Conservation (phyloP, 2,797 vertebrate genomes). For the Hydrocynus forskahlii region DNA sequence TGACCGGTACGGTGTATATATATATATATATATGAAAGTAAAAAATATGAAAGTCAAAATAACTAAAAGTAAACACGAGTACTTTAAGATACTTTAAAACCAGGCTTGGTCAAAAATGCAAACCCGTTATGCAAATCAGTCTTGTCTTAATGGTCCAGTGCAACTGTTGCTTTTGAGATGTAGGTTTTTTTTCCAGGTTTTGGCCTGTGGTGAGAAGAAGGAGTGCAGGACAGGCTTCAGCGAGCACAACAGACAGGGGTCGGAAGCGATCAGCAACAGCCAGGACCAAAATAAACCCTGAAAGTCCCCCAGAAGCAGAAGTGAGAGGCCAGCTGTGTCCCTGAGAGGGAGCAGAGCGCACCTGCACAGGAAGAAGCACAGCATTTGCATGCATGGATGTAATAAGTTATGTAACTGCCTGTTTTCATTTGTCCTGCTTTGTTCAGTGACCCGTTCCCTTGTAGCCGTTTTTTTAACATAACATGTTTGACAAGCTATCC, state of each 20-base stretch:
- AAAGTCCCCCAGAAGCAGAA: constrained; percentile 1
- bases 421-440: background rate
- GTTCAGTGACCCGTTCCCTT: background rate
- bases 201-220: background rate
- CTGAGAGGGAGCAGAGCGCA: background rate
- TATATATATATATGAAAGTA: no score
- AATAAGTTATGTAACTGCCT: background rate
- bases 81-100: no score
- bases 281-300: background rate
- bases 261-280: background rate
- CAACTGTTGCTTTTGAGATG: background rate
- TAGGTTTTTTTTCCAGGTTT: background rate
- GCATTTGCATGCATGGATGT: background rate
- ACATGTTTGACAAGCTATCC: no score
- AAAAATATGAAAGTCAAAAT: background rate
- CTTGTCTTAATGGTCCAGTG: background rate
- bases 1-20: no score
- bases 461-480: no score
- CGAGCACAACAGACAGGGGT: background rate
- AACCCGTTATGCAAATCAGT: no score
- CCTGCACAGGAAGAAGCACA: background rate
- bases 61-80: no score
- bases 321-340: background rate
- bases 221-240: constrained; percentile 5
- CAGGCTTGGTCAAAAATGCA: background rate